Evolutionary conservation across 2,888 invertebrate genomes (phyloP), one percentile per base, ranked within the genome.

Genomic region (Melanotus villosus): DNA sequence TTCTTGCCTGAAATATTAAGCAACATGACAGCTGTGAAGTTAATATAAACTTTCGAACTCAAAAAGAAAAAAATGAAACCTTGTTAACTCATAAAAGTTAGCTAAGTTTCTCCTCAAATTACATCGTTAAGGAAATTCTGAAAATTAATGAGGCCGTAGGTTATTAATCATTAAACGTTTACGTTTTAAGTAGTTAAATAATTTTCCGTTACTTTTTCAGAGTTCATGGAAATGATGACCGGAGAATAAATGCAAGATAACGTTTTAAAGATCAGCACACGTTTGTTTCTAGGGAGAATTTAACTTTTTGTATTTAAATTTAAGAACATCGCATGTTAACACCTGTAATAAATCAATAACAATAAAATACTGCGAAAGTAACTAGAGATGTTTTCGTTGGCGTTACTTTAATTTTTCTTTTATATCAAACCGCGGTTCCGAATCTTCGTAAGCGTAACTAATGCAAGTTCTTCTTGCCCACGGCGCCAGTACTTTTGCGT

Each of bases 211-310:
- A 4, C 9, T 69, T 69, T 90, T 89, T 74, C 89, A 92, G 92
- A 92, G 84, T 92, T 92, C 85, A 92, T 92, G 92, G 92, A 89
- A 80, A 92, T 92, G 92, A 92, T 92, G 92, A 92, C 92, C 66
- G 92, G 92, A 38, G 92, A 92, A 84, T 92, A 89, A 85, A 67
- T 7, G 7, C 18, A 18, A 41, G 4, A 6, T 12, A 34, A 34
- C 2, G 34, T 12, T 34, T n/a, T 3, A 2, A 34, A 34, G 34
- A 34, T 10, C 7, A 32, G 7, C 32, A 32, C 1, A 32, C n/a
- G n/a, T n/a, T n/a, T n/a, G n/a, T n/a, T n/a, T n/a, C n/a, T n/a
- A n/a, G n/a, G n/a, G n/a, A n/a, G n/a, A n/a, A n/a, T n/a, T n/a
- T n/a, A n/a, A n/a, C n/a, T n/a, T n/a, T 32, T 5, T 1, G 32